Percentiles rank a stretch among this genome's conserved stretches.
phyloP scores from a whole-genome alignment of 2,797 vertebrate genomes.

The Galaxias olidus region DNA sequence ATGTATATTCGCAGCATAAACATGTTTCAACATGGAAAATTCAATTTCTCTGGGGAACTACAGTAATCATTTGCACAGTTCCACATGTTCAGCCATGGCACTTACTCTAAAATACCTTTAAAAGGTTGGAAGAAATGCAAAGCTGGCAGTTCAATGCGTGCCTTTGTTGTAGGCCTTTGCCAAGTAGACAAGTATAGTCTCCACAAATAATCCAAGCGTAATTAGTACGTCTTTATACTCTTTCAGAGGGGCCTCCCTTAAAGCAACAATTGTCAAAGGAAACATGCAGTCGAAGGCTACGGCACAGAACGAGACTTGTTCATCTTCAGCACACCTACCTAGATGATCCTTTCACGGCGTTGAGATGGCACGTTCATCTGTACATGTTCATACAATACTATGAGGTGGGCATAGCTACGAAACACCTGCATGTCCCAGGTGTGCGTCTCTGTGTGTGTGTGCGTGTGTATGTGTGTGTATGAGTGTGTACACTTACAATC shows the following conservation, averaged over 20 bases:
- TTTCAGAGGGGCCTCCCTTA: slow-evolving; percentile 62
- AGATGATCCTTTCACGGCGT: no score
- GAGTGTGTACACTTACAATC: no score
- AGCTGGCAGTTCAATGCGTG: slow-evolving; percentile 58
- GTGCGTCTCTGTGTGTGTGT: not conserved
- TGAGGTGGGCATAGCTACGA: slow-evolving; percentile 12
- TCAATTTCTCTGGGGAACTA: slow-evolving; percentile 43
- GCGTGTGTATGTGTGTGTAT: not conserved
- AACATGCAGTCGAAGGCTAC: slow-evolving; percentile 56
- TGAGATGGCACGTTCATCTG: not conserved
- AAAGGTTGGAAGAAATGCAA: slow-evolving; percentile 53
- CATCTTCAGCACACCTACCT: slow-evolving; percentile 31
- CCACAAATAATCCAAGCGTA: slow-evolving; percentile 49
- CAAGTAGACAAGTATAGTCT: slow-evolving; percentile 60
- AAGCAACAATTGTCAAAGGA: slow-evolving; percentile 70
- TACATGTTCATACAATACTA: slow-evolving; percentile 11
- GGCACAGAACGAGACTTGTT: slow-evolving; percentile 53
- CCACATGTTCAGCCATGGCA: slow-evolving; percentile 23
- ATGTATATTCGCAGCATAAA: not conserved
- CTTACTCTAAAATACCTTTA: slow-evolving; percentile 63
- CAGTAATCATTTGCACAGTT: slow-evolving; percentile 49
- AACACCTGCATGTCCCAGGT: slow-evolving; percentile 37
- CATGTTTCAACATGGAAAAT: slow-evolving; percentile 55
- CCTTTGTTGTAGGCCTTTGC: slow-evolving; percentile 47
- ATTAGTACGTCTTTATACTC: slow-evolving; percentile 57